Evolutionary conservation across 2,888 invertebrate species (phyloP).

Genomic region (Troides aeacus): DNA sequence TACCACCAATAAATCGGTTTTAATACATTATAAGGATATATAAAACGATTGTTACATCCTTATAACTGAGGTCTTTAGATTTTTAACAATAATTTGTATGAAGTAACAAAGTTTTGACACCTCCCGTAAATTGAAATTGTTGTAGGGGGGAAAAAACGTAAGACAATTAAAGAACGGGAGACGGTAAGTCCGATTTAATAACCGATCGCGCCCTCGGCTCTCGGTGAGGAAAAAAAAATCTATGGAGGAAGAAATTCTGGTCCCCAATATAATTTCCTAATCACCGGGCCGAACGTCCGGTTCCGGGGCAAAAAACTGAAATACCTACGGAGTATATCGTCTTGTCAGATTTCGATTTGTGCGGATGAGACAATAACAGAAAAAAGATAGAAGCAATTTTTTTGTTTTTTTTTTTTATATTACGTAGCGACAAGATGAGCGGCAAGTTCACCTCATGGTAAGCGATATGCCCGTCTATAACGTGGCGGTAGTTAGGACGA

Average conservation of each 20-base stretch:
- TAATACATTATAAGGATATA: too few species aligned
- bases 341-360: conserved; percentile 54
- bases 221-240: conserved; percentile 51
- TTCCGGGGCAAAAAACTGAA: conserved; percentile 68
- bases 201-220: conserved; percentile 69
- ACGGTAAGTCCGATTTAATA: conserved; percentile 74
- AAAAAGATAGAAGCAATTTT: too few species aligned
- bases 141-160: conserved; percentile 37
- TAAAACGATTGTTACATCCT: too few species aligned
- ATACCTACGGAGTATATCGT: conserved; percentile 59
- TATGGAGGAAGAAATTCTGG: conserved; percentile 52
- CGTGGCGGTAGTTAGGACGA: too few species aligned
- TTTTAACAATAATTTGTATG: too few species aligned
- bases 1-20: too few species aligned
- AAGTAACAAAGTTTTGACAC: conserved; percentile 15
- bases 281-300: conserved; percentile 75
- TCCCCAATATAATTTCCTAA: conserved; percentile 78
- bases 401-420: too few species aligned
- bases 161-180: conserved; percentile 63
- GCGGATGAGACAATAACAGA: conserved; percentile 47
- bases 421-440: too few species aligned
- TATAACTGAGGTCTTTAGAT: too few species aligned
- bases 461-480: too few species aligned
- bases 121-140: conserved; percentile 25
- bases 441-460: too few species aligned